Evolutionary conservation across 2,888 invertebrate genomes (phyloP).

Genomic region (Lepidonotus clava): DNA sequence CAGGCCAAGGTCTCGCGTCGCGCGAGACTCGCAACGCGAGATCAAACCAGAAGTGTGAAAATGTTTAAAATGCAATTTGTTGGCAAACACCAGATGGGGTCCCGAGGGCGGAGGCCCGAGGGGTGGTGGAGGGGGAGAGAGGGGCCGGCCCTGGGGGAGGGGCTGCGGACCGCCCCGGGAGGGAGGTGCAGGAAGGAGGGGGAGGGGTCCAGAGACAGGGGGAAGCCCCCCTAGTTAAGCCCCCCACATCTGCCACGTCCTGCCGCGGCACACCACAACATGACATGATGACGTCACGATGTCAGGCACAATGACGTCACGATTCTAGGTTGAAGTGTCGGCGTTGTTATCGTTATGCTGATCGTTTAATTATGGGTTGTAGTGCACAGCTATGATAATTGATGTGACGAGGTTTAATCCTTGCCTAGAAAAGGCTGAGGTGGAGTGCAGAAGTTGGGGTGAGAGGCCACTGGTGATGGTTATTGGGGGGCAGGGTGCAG

Average conservation of each 20-base stretch:
- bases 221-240: conserved; percentile 48
- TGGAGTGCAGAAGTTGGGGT: neutral
- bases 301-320: conserved; percentile 43
- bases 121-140: neutral
- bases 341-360: conserved; percentile 28
- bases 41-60: conserved; percentile 50
- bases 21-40: neutral
- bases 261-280: neutral
- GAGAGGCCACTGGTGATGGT: neutral
- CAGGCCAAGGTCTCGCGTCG: neutral
- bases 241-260: conserved; percentile 39
- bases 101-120: conserved; percentile 20
- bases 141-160: neutral
- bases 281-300: conserved; percentile 28
- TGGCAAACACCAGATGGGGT: conserved; percentile 46
- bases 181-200: neutral
- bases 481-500: neutral
- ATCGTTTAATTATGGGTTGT: conserved; percentile 48
- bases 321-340: neutral
- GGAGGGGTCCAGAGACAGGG: conserved; percentile 25
- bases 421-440: neutral
- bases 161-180: neutral
- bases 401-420: conserved; percentile 29
- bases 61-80: conserved; percentile 54
- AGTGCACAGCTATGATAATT: conserved; percentile 23